Percentiles rank a stretch among this genome's conserved stretches.
Conservation (phyloP, 1,140 invertebrate genomes). For the Caenorhabditis tropicalis region DNA sequence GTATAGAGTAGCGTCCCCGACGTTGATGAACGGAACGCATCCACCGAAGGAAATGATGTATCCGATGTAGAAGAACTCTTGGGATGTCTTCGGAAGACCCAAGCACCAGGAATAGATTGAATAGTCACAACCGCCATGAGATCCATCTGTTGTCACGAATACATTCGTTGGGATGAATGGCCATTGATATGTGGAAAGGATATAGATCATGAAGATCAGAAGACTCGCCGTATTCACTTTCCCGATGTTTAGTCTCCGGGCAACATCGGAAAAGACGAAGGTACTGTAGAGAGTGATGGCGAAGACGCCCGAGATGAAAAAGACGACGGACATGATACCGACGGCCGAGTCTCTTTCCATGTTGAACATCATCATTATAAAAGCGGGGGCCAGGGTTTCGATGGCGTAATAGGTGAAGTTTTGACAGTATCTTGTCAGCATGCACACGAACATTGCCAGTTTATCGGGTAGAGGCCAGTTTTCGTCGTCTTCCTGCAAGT, state of each 20-base stretch:
- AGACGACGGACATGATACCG: neutral
- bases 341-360: slow-evolving; percentile 16
- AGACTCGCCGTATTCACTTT: slow-evolving; percentile 8
- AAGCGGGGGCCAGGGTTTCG: neutral
- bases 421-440: slow-evolving; percentile 20
- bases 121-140: slow-evolving; percentile 3
- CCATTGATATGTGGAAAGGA: neutral
- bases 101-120: neutral
- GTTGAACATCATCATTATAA: slow-evolving; percentile 26
- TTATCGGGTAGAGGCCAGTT: neutral
- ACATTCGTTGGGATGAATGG: neutral
- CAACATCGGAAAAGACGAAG: neutral
- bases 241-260: neutral
- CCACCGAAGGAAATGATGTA: neutral
- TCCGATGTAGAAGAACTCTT: slow-evolving; percentile 2
- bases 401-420: slow-evolving; percentile 5
- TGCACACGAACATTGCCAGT: slow-evolving; percentile 12
- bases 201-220: neutral
- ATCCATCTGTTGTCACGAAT: neutral
- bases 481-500: slow-evolving; percentile 10
- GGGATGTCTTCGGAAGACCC: neutral
- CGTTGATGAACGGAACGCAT: slow-evolving; percentile 11
- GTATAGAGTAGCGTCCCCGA: neutral
- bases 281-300: slow-evolving; percentile 4
- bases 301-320: slow-evolving; percentile 1